These are phyloP conservation scores for Vanessa atalanta DNA, from an alignment of 1,140 invertebrate species.

Conservation along the genomic window DNA sequence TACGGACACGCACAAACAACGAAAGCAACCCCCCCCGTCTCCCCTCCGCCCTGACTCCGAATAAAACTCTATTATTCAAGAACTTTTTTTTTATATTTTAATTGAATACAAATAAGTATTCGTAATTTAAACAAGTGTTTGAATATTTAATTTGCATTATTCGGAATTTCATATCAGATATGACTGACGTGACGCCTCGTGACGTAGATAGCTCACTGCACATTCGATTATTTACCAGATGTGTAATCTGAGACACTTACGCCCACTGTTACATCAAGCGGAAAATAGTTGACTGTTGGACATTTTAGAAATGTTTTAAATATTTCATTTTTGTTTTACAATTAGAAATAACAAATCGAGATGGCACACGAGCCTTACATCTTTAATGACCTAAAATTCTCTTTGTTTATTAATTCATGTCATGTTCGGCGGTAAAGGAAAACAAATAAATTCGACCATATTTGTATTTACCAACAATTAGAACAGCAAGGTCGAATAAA, in stretches of 20 bases:
- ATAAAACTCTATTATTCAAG: background rate
- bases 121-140: too few relatives aligned
- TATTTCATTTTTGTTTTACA: background rate
- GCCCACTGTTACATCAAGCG: slow-evolving; percentile 1
- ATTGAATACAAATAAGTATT: too few relatives aligned
- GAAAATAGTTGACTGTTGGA: slow-evolving; percentile 3
- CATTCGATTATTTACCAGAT: slow-evolving; percentile 7
- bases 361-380: too few relatives aligned
- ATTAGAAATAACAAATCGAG: too few relatives aligned
- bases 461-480: too few relatives aligned
- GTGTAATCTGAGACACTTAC: slow-evolving; percentile 1
- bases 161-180: background rate
- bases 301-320: background rate
- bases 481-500: too few relatives aligned
- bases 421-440: too few relatives aligned
- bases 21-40: too few relatives aligned
- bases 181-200: background rate
- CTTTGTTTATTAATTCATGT: too few relatives aligned
- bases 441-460: too few relatives aligned
- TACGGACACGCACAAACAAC: too few relatives aligned
- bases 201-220: slow-evolving; percentile 4
- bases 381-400: too few relatives aligned
- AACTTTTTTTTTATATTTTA: background rate
- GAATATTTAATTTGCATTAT: background rate
- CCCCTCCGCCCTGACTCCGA: background rate